Evolutionary conservation across 2,113 vertebrate genomes (phyloP).

Genomic region (Nesogale talazaci): DNA sequence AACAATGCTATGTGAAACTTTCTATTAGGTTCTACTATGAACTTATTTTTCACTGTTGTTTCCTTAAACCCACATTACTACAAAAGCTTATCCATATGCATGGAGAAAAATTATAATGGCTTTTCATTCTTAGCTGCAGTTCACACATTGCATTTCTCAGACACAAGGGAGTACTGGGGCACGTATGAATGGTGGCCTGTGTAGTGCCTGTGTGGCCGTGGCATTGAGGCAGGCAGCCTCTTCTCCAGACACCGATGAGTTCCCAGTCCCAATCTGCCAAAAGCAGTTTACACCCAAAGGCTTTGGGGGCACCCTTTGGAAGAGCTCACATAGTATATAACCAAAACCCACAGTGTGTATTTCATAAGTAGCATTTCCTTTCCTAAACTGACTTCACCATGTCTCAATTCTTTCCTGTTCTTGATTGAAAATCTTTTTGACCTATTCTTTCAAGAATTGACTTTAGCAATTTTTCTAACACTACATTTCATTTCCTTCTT

Average conservation of each 20-base stretch:
- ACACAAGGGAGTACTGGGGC: background rate
- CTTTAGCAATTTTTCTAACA: background rate
- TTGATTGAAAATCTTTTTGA: background rate
- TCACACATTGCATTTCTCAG: slow-evolving; percentile 37
- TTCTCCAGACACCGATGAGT: slow-evolving; percentile 6
- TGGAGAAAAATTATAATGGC: slow-evolving; percentile 44
- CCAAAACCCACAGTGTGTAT: background rate
- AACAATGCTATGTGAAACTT: slow-evolving; percentile 50
- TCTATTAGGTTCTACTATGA: slow-evolving; percentile 46
- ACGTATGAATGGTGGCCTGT: slow-evolving; percentile 9
- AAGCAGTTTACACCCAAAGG: background rate
- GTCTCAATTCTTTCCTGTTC: background rate
- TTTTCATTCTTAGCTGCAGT: slow-evolving; percentile 68
- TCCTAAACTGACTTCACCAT: background rate
- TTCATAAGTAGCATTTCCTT: slow-evolving; percentile 18
- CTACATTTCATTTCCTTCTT: background rate
- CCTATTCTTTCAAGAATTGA: background rate
- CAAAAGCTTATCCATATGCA: slow-evolving; percentile 44
- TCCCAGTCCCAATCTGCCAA: background rate
- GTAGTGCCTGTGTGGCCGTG: background rate
- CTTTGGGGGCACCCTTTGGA: background rate
- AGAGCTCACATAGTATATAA: slow-evolving; percentile 29
- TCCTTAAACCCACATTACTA: slow-evolving; percentile 43
- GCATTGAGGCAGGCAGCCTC: background rate
- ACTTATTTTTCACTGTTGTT: background rate